Percentiles rank a stretch among this genome's conserved stretches.
Evolutionary conservation across 2,797 vertebrate species (phyloP).

Genomic region (Pyrrhura leucotis): DNA sequence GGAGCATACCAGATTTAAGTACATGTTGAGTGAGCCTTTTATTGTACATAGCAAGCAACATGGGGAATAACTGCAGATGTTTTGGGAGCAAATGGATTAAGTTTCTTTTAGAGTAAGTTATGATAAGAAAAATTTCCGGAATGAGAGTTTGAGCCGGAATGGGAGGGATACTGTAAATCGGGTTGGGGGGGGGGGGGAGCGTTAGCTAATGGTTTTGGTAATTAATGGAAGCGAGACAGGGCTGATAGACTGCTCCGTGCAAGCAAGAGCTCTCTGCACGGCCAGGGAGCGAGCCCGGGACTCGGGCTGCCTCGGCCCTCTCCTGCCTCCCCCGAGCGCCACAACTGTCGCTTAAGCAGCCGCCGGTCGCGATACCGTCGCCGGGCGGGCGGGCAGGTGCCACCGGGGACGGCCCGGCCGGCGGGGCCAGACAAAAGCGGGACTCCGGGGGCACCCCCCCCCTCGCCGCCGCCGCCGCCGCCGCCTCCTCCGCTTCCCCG

Average conservation of each 20-base stretch:
- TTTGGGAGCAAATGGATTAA: background rate
- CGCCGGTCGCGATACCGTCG: background rate
- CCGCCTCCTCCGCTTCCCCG: background rate
- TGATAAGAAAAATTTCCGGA: accelerated
- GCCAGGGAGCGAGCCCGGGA: background rate
- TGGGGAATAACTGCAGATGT: background rate
- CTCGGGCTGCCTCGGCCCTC: background rate
- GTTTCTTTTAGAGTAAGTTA: background rate
- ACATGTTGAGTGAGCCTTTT: accelerated
- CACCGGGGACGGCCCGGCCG: background rate
- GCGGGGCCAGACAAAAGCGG: background rate
- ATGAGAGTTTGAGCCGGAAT: background rate
- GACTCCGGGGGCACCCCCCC: background rate
- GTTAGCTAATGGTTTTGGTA: background rate
- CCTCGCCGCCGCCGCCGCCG: background rate
- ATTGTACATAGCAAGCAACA: background rate
- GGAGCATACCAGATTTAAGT: background rate
- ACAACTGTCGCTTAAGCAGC: background rate
- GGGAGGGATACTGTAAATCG: background rate
- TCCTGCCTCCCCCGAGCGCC: background rate
- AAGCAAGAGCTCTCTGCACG: background rate
- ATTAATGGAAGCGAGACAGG: background rate
- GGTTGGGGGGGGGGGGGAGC: background rate
- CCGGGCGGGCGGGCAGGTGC: conserved; percentile 22
- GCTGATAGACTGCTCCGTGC: background rate